Evolutionary conservation across 2,888 invertebrate species (phyloP).

Genomic region (Dynastes tityus): DNA sequence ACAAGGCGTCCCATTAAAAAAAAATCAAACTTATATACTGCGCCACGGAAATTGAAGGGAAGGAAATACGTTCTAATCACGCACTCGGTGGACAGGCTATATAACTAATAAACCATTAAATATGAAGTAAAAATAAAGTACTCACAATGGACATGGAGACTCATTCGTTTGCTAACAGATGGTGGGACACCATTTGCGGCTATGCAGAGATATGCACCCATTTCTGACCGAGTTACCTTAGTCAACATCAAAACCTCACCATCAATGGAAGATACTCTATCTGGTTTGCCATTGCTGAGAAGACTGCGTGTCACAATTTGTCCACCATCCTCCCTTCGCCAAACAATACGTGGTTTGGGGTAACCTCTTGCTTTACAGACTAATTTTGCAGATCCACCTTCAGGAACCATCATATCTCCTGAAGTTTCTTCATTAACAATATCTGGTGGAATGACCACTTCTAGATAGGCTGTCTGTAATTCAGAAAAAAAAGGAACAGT

Average conservation of each 20-base stretch:
- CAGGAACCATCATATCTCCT: conserved; percentile 95
- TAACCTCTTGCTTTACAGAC: conserved; percentile 90
- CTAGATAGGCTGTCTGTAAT: conserved; percentile 74
- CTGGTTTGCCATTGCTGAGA: conserved; percentile 75
- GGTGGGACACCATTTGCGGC: conserved; percentile 92
- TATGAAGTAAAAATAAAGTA: conserved; percentile 64
- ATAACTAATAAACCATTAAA: too few relatives aligned
- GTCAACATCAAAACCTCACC: conserved; percentile 87
- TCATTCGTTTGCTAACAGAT: conserved; percentile 91
- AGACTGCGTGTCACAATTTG: conserved; percentile 81
- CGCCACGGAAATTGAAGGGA: too few relatives aligned
- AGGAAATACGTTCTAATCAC: too few relatives aligned
- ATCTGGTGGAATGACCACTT: conserved; percentile 94
- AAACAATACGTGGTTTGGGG: conserved; percentile 88
- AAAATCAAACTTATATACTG: too few relatives aligned
- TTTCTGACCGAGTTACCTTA: conserved; percentile 91
- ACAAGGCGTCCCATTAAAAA: too few relatives aligned
- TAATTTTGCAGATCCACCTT: conserved; percentile 90
- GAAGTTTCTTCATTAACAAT: conserved; percentile 92
- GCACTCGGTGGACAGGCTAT: too few relatives aligned
- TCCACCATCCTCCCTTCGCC: conserved; percentile 90
- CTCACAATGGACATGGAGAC: conserved; percentile 94
- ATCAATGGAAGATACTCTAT: conserved; percentile 83
- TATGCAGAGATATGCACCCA: conserved; percentile 92
- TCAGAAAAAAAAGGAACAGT: neutral